Evolutionary conservation across 2,888 invertebrate species (phyloP), one percentile per base, ranked within the genome.

Genomic region (Andrena camellia): DNA sequence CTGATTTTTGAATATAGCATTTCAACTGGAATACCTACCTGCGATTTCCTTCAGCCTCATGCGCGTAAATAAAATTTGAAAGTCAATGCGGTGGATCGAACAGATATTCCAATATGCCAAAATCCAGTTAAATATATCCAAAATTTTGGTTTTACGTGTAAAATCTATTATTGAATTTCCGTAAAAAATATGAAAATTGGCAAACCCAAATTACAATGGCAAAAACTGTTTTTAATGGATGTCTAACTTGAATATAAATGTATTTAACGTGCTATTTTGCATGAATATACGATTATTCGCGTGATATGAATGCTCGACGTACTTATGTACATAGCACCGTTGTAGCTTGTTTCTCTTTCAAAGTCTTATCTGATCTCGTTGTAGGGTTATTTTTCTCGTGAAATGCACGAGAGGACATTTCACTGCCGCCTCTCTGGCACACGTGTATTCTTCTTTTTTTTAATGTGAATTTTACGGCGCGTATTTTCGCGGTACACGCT

Each of bases 401-500:
- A 68, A 73, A 83, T 72, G 10, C 42, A 7, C 42, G 29, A 59
- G 59, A 29, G 52, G 20, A 20, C 42, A 63, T 78, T 80, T 68
- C 59, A 29, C 35, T 57, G 20, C 42, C 70, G 57, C 26, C 57
- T 50, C 48, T 62, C 52, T 54, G 31, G 26, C 48, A 50, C 59
- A 60, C 64, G 60, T 29, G 64, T 77, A 62, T 54, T 76, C 62
- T 48, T 50, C 35, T 59, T 62, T 81, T 81, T 83, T 84, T 86
- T 82, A 85, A 86, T 84, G 72, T 35, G 80, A 72, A 83, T 83
- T 84, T 87, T 88, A 87, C 81, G 73, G 29, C 68, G 42, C 70
- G 67, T 77, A 83, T 89, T 89, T 86, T 85, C 80, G 76, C 80
- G 85, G 77, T 85, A 83, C 85, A 90, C 69, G 87, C 83, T 88